Percentiles rank a stretch among this genome's conserved stretches.
Conservation (phyloP, 2,113 vertebrate genomes). For the Cinclus cinclus region DNA sequence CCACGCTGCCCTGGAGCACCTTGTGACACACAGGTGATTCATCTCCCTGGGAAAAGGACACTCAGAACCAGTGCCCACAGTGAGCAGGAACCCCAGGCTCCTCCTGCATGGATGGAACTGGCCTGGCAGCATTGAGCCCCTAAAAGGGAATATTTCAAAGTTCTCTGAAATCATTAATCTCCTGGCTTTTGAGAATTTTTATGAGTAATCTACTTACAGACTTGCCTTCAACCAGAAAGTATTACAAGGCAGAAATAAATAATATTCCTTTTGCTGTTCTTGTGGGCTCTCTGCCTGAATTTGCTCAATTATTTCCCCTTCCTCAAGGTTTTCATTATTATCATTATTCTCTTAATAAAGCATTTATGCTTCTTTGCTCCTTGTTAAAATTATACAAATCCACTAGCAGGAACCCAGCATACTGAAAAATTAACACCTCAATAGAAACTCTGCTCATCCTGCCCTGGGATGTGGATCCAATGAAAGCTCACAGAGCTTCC, state of each 20-base stretch:
- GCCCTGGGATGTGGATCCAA: background rate
- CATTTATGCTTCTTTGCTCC: background rate
- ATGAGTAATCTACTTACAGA: conserved; percentile 17
- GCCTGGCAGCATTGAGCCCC: background rate
- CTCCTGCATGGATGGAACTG: background rate
- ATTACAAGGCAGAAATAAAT: conserved; percentile 20
- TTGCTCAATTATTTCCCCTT: background rate
- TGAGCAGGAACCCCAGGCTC: background rate
- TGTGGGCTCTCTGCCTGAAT: background rate
- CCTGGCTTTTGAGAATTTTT: background rate
- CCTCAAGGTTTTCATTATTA: background rate
- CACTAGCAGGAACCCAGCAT: background rate
- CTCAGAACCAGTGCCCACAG: background rate
- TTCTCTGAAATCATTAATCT: background rate
- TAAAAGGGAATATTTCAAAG: background rate
- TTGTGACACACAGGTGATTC: background rate
- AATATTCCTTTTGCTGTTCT: background rate
- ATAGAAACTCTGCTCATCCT: background rate
- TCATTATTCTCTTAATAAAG: background rate
- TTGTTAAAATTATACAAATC: background rate
- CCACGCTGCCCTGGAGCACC: background rate
- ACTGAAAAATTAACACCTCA: background rate
- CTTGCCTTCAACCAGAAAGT: conserved; percentile 17
- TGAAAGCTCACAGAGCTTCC: background rate
- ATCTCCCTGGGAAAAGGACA: background rate